These are phyloP conservation scores for Drosophila flavopinicola DNA, from an alignment of 2,888 invertebrate species.

Conservation along the genomic window DNA sequence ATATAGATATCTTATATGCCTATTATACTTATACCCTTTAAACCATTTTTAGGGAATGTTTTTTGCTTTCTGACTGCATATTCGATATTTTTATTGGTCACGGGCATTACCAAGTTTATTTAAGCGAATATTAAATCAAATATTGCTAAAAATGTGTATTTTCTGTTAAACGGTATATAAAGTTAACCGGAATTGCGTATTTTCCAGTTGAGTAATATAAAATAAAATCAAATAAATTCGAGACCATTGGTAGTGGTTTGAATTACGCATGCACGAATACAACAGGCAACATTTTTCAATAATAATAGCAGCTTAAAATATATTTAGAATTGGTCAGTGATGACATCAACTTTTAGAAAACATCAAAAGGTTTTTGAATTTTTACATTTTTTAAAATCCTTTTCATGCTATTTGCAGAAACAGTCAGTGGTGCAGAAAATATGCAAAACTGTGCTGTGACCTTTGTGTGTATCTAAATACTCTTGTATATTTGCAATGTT, in stretches of 20 bases:
- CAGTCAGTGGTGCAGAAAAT: slow-evolving; percentile 5
- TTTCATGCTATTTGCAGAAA: neutral
- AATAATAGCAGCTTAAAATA: neutral
- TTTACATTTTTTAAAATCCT: no score
- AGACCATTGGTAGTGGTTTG: neutral
- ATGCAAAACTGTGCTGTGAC: neutral
- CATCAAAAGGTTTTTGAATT: no score
- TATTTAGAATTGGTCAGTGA: neutral
- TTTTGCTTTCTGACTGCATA: no score
- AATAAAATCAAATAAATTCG: neutral
- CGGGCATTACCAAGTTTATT: no score
- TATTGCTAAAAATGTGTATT: neutral
- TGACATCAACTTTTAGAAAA: no score
- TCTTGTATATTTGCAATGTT: neutral
- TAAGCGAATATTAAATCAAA: neutral
- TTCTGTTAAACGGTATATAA: neutral
- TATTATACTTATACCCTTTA: no score
- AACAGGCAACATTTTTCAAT: neutral
- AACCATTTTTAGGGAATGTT: no score
- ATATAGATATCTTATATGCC: no score
- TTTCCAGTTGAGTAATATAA: neutral
- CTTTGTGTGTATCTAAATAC: neutral
- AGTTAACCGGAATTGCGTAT: neutral
- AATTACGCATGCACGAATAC: neutral
- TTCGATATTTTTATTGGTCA: no score